These are phyloP conservation scores for Ascidia mentula DNA, from an alignment of 23 tunicate species.

Conservation along the genomic window DNA sequence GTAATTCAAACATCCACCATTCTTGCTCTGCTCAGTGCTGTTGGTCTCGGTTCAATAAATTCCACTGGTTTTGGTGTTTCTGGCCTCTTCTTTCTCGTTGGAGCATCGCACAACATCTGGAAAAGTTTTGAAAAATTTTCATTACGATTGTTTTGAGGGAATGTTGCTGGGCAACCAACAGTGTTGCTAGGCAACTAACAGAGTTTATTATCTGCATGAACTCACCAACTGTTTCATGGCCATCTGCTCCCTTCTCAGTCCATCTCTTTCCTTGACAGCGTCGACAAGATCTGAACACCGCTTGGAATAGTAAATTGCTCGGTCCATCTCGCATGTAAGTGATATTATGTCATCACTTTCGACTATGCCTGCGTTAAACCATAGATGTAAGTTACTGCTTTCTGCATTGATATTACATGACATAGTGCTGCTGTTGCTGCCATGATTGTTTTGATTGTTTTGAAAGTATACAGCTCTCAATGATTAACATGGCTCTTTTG, in stretches of 20 bases:
- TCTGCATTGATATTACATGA: too few species aligned
- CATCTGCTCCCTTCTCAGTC: conserved; percentile 28
- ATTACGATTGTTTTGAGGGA: too few species aligned
- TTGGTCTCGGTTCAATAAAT: conserved; percentile 77
- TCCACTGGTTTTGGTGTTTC: conserved; percentile 16
- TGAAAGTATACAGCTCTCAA: too few species aligned
- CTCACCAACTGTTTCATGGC: conserved; percentile 38
- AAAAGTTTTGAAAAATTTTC: neutral
- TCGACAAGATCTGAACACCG: conserved; percentile 66
- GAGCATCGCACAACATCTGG: conserved; percentile 39
- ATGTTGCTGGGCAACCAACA: too few species aligned
- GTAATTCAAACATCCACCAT: conserved; percentile 11
- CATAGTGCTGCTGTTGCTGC: too few species aligned
- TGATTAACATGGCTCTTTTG: too few species aligned
- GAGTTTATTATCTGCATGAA: too few species aligned
- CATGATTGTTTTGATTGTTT: too few species aligned
- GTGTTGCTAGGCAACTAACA: too few species aligned
- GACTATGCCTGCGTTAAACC: conserved; percentile 82
- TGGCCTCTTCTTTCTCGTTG: conserved; percentile 13
- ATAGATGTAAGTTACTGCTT: too few species aligned
- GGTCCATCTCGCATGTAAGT: conserved; percentile 68
- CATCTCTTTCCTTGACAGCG: conserved; percentile 47
- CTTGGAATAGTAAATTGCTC: conserved; percentile 71
- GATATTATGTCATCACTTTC: conserved; percentile 81
- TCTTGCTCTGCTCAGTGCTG: conserved; percentile 76